These are phyloP conservation scores for Oreochromis grahami DNA, from an alignment of 2,797 vertebrate species.

Conservation along the genomic window DNA sequence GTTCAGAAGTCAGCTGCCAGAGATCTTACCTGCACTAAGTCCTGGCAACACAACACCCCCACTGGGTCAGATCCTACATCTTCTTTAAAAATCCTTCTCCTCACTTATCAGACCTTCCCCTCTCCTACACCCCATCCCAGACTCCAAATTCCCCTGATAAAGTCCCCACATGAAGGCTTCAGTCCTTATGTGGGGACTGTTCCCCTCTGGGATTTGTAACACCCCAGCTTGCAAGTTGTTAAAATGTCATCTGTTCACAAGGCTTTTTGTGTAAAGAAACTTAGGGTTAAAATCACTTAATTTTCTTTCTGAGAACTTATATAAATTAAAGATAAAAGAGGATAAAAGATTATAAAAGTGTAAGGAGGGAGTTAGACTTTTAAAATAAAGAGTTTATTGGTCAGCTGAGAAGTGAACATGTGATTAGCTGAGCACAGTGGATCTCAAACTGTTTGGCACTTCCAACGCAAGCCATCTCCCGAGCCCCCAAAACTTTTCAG, in stretches of 20 bases:
- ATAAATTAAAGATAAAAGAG: rapidly evolving
- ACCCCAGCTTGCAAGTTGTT: neutral
- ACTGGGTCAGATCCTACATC: neutral
- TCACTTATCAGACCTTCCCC: neutral
- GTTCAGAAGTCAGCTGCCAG: neutral
- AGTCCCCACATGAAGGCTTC: neutral
- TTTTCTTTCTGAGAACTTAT: neutral
- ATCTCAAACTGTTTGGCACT: neutral
- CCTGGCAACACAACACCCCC: neutral
- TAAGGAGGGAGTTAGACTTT: neutral
- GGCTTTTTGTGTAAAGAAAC: neutral
- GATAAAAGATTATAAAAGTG: neutral
- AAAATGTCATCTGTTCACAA: rapidly evolving
- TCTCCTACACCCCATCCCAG: neutral
- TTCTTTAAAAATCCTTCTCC: neutral
- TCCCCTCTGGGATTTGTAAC: neutral
- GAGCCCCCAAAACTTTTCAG: neutral
- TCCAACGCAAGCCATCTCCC: neutral
- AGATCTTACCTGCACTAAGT: neutral
- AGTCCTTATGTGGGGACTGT: neutral
- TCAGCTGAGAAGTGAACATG: neutral
- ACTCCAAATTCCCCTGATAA: neutral
- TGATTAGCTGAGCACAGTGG: neutral
- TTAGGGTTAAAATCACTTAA: neutral
- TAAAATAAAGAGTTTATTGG: neutral